Evolutionary conservation across 2,113 vertebrate species (phyloP), one percentile per base, ranked within the genome.

Genomic region (Egretta garzetta): DNA sequence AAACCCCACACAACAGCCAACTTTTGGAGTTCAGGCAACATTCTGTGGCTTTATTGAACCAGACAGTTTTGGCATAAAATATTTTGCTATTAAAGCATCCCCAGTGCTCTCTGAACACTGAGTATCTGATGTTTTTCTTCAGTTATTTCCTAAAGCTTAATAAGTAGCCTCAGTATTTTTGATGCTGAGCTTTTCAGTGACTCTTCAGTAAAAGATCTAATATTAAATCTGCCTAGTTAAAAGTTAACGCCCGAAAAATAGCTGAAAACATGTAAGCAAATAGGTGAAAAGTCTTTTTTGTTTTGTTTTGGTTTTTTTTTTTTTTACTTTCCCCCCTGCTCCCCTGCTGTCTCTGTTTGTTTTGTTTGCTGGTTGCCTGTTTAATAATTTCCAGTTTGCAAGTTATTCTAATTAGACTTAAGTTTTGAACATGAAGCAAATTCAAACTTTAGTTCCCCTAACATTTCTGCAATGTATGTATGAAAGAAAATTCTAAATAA

Each of bases 11-110:
- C 13, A 47, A 23, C 28, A 24, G 7, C 3, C 11, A 59, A 4
- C n/a, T 53, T 93, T 6, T 1, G 0, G 4, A 47, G 30, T 71
- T 70, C 32, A 28, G 26, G 11, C 11, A 19, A 18, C 3, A 37
- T 76, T 76, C 9, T n/a, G 6, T 62, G 50, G 17, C 23, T 83
- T 80, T 53, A 45, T 33, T 71, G 35, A 71, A 75, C 6, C 37
- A 33, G 22, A 21, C 6, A 27, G 8, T 60, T 85, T 66, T 26
- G 20, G 13, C 14, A 71, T 43, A 53, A 75, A 82, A 9, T 62
- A 35, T 35, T 85, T 60, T 39, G 18, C 19, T 85, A 3, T 47
- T 56, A 35, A 84, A 58, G 4, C 18, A 56, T 35, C 12, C 11
- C 6, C 10, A 32, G 10, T 56, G 16, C 20, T 83, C 18, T 90